phyloP scores from a whole-genome alignment of 1,140 invertebrate species.

The Drosophila simulans region DNA sequence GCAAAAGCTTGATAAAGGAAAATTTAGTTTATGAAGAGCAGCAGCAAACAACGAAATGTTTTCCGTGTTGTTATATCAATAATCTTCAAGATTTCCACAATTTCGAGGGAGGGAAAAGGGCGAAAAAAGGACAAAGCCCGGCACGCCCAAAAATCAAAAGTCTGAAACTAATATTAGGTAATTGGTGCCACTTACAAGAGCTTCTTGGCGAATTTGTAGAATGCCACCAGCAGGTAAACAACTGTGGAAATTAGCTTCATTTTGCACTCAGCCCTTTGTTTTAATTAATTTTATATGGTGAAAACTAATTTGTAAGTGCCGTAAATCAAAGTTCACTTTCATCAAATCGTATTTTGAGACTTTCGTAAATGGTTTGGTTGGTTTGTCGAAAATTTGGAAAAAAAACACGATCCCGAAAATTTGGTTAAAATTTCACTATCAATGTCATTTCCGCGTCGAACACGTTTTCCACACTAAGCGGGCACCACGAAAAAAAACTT shows the following conservation, averaged over 20 bases:
- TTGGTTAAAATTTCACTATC: conserved; percentile 72
- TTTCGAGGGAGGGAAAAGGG: conserved; percentile 13
- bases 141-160: conserved; percentile 21
- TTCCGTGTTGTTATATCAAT: conserved; percentile 51
- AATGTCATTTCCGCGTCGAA: conserved; percentile 78
- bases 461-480: conserved; percentile 77
- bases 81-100: conserved; percentile 7
- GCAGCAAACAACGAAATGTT: conserved; percentile 10
- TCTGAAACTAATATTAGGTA: conserved; percentile 42
- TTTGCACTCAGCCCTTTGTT: conserved; percentile 14
- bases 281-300: conserved; percentile 14
- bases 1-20: conserved; percentile 41
- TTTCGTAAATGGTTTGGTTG: conserved; percentile 8
- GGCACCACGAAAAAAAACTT: conserved; percentile 30
- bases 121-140: conserved; percentile 20
- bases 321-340: conserved; percentile 26
- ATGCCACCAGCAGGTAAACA: conserved; percentile 60
- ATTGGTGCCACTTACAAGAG: conserved; percentile 68
- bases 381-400: conserved; percentile 5
- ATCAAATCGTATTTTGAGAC: neutral
- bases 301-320: conserved; percentile 14
- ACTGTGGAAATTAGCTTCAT: conserved; percentile 76
- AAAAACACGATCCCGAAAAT: conserved; percentile 17
- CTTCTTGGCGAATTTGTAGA: conserved; percentile 75
- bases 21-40: conserved; percentile 34